These are phyloP conservation scores for Formicarius rufipectus DNA, from an alignment of 2,113 vertebrate species.

Conservation along the genomic window DNA sequence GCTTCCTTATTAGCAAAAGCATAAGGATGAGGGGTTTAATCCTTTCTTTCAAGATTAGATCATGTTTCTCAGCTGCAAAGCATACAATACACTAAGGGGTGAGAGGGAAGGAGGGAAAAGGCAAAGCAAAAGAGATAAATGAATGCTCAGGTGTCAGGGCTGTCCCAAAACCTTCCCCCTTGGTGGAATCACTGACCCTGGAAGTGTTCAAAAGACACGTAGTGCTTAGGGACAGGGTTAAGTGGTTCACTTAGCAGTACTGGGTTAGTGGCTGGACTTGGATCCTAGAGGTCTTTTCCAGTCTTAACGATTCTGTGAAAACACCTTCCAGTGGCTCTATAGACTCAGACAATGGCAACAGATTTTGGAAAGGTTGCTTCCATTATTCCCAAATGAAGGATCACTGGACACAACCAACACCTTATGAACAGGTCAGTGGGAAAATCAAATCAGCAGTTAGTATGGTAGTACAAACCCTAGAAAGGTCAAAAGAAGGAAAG, in stretches of 20 bases:
- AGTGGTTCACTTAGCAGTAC: background rate
- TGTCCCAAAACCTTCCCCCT: background rate
- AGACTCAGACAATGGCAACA: background rate
- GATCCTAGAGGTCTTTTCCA: background rate
- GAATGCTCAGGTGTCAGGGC: background rate
- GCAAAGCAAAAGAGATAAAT: background rate
- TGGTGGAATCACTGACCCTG: background rate
- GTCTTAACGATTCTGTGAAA: background rate
- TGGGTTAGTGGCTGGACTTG: background rate
- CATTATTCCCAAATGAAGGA: background rate
- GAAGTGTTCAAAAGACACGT: background rate
- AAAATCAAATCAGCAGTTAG: background rate
- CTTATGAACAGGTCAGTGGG: background rate
- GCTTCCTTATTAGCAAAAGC: background rate
- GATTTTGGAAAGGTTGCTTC: background rate
- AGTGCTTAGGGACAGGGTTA: background rate
- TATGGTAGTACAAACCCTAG: background rate
- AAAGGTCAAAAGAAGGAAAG: background rate
- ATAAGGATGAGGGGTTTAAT: background rate
- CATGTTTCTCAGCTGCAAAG: background rate
- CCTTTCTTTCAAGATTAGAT: background rate
- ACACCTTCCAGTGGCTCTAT: background rate
- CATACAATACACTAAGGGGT: background rate
- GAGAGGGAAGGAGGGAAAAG: background rate
- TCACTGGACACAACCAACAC: background rate